A percentile compares a stretch with the other conserved stretches of the same genome.
phyloP scores from a whole-genome alignment of 1,140 invertebrate species.

The Euwallacea similis region DNA sequence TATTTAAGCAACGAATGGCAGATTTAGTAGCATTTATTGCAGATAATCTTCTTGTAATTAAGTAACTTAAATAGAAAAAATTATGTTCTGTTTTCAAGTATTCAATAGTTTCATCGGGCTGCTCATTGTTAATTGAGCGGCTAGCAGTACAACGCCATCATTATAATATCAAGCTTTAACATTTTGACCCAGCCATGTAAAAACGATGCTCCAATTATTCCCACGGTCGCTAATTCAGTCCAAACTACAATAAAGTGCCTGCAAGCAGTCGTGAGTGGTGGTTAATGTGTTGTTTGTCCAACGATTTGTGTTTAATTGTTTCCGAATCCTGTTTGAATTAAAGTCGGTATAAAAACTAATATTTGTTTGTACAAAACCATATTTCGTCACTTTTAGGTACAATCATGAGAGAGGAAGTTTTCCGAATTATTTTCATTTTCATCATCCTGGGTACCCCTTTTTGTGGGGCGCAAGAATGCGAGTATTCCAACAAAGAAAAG shows the following conservation, averaged over 20 bases:
- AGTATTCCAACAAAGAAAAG: conserved; percentile 25
- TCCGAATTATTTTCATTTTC: conserved; percentile 18
- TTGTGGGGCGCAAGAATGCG: conserved; percentile 25
- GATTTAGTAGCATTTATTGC: too few relatives aligned
- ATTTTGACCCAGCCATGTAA: conserved; percentile 27
- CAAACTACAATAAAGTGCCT: conserved; percentile 7
- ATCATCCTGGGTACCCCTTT: conserved; percentile 19
- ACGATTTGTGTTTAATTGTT: background rate
- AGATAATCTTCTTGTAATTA: too few relatives aligned
- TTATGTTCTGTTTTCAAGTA: too few relatives aligned
- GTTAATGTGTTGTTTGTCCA: background rate
- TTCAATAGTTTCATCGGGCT: too few relatives aligned
- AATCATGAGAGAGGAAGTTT: conserved; percentile 16
- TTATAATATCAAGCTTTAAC: conserved; percentile 1
- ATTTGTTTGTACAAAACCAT: too few relatives aligned
- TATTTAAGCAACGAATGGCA: too few relatives aligned
- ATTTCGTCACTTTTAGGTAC: background rate
- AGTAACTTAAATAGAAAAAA: too few relatives aligned
- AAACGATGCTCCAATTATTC: conserved; percentile 17
- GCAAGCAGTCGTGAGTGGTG: background rate
- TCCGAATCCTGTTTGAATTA: too few relatives aligned
- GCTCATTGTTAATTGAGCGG: too few relatives aligned
- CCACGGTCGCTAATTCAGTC: conserved; percentile 13
- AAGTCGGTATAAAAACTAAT: too few relatives aligned
- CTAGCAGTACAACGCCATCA: too few relatives aligned